Evolutionary conservation across 1,140 invertebrate species (phyloP).

Genomic region (Diorhabda elongata): DNA sequence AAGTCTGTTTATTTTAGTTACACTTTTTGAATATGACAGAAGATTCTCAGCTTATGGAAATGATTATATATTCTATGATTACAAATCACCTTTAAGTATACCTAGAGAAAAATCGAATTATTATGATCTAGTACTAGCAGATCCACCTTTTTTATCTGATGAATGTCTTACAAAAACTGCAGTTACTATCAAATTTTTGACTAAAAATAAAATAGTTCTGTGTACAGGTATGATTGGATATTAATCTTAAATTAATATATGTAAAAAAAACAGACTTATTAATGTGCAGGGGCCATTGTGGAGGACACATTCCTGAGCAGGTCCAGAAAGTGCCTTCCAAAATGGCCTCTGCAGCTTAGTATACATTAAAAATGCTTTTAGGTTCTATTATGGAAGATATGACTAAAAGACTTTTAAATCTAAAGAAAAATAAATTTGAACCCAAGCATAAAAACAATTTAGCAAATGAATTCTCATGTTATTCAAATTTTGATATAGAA

Average conservation of each 20-base stretch:
- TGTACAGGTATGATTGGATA: conserved; percentile 69
- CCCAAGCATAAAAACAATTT: conserved; percentile 85
- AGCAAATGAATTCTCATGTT: conserved; percentile 89
- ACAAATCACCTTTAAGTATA: conserved; percentile 73
- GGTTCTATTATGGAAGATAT: conserved; percentile 73
- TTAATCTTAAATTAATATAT: no score
- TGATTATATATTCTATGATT: conserved; percentile 88
- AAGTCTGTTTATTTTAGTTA: conserved; percentile 53
- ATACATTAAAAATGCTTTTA: conserved; percentile 39
- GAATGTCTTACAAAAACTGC: conserved; percentile 87
- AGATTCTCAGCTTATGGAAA: conserved; percentile 73
- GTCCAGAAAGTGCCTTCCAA: no score
- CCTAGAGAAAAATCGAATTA: conserved; percentile 55
- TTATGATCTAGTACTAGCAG: conserved; percentile 85
- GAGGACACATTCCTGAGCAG: no score
- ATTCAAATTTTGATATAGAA: conserved; percentile 78
- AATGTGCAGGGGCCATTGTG: no score
- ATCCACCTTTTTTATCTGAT: conserved; percentile 91
- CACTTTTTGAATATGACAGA: conserved; percentile 76
- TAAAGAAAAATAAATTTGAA: conserved; percentile 66
- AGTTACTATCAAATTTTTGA: conserved; percentile 70
- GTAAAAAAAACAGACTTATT: no score
- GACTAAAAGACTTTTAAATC: conserved; percentile 59
- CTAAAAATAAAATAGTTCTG: conserved; percentile 78
- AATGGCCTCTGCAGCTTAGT: no score